Percentiles rank a stretch among this genome's conserved stretches.
Evolutionary conservation across 2,888 invertebrate genomes (phyloP).

Genomic region (Zele albiditarsus): DNA sequence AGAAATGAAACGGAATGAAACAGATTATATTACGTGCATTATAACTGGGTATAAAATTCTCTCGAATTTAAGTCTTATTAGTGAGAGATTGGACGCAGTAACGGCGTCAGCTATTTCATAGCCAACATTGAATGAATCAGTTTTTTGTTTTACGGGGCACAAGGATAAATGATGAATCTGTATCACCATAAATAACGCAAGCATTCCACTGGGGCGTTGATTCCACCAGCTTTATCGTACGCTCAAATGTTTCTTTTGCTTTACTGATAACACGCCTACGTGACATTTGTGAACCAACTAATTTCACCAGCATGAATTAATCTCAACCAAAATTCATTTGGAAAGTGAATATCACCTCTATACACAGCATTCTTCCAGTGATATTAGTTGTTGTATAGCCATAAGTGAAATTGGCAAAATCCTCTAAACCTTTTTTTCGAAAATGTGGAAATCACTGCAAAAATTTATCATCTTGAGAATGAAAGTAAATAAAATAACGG

Average conservation of each 20-base stretch:
- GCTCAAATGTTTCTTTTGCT: slow-evolving; percentile 94
- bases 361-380: slow-evolving; percentile 98
- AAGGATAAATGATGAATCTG: slow-evolving; percentile 95
- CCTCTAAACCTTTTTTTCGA: slow-evolving; percentile 93
- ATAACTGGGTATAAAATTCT: slow-evolving; percentile 84
- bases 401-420: slow-evolving; percentile 99
- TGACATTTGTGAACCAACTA: slow-evolving; percentile 54
- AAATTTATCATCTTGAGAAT: slow-evolving; percentile 78
- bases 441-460: slow-evolving; percentile 86
- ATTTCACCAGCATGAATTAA: slow-evolving; percentile 12
- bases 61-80: slow-evolving; percentile 96
- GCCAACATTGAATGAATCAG: slow-evolving; percentile 92
- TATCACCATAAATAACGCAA: slow-evolving; percentile 97
- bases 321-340: slow-evolving; percentile 1
- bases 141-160: slow-evolving; percentile 83
- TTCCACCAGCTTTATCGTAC: slow-evolving; percentile 91
- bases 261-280: slow-evolving; percentile 93
- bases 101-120: slow-evolving; percentile 93
- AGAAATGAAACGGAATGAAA: too few species aligned
- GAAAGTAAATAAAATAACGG: too few species aligned
- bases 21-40: slow-evolving; percentile 75
- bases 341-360: slow-evolving; percentile 80
- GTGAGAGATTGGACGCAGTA: slow-evolving; percentile 93
- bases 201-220: slow-evolving; percentile 86
- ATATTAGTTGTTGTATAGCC: slow-evolving; percentile 98